phyloP scores from a whole-genome alignment of 2,113 vertebrate genomes.

The Protobothrops mucrosquamatus region DNA sequence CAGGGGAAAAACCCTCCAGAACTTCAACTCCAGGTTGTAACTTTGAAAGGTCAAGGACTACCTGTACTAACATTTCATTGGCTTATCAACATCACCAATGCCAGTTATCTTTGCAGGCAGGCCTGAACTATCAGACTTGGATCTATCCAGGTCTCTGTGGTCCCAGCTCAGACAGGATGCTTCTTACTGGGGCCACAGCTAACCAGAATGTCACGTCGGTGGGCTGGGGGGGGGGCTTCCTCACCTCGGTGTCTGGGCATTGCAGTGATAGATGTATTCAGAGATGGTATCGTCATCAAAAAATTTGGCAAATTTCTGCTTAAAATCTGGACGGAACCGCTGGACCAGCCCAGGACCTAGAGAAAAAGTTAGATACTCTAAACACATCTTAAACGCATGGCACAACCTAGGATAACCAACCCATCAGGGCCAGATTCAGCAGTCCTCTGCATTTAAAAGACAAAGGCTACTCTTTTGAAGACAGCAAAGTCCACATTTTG shows the following conservation, averaged over 20 bases:
- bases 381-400: not conserved
- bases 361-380: not conserved
- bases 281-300: conserved; percentile 91
- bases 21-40: too few relatives aligned
- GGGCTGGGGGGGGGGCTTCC: fast-evolving
- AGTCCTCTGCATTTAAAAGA: too few relatives aligned
- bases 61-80: not conserved
- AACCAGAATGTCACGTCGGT: fast-evolving
- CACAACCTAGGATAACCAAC: too few relatives aligned
- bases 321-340: conserved; percentile 87
- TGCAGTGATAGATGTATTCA: conserved; percentile 92
- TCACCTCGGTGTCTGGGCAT: conserved; percentile 86
- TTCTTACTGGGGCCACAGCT: not conserved
- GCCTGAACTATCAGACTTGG: not conserved
- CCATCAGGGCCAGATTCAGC: too few relatives aligned
- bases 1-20: too few relatives aligned
- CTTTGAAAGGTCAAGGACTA: too few relatives aligned
- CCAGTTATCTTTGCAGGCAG: not conserved
- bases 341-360: conserved; percentile 86
- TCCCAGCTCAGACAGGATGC: not conserved
- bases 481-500: too few relatives aligned
- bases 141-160: not conserved
- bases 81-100: not conserved
- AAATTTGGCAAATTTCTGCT: conserved; percentile 84
- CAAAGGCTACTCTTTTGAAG: too few relatives aligned